A percentile compares a stretch with the other conserved stretches of the same genome.
Conservation (phyloP, 1,140 invertebrate species). For the Harpegnathos saltator region DNA sequence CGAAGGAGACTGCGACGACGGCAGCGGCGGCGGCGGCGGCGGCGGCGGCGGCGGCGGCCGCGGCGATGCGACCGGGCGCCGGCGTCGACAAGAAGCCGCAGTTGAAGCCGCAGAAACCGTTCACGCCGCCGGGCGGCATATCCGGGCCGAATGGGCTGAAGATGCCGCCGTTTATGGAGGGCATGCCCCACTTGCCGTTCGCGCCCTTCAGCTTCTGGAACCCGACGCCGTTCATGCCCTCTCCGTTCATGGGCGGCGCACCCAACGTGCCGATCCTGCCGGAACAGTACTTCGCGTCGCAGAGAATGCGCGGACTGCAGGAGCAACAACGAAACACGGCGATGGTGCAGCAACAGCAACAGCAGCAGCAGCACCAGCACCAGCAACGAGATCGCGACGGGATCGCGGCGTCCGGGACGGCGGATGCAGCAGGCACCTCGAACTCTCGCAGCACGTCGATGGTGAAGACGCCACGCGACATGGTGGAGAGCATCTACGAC, state of each 20-base stretch:
- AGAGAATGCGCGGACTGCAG: conserved; percentile 92
- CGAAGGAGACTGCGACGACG: conserved; percentile 82
- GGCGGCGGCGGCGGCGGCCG: conserved; percentile 83
- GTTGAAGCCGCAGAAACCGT: conserved; percentile 87
- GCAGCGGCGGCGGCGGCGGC: conserved; percentile 84
- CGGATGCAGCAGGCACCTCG: conserved; percentile 80
- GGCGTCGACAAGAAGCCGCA: conserved; percentile 87
- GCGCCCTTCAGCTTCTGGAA: conserved; percentile 87
- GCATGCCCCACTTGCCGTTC: conserved; percentile 87
- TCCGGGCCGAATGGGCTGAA: conserved; percentile 89
- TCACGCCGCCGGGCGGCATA: conserved; percentile 87
- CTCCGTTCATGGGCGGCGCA: conserved; percentile 85
- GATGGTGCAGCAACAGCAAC: conserved; percentile 63
- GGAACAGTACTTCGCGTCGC: conserved; percentile 91
- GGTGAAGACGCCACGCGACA: conserved; percentile 87
- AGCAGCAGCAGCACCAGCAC: conserved; percentile 73
- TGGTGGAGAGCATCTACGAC: conserved; percentile 88
- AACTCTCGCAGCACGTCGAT: conserved; percentile 79
- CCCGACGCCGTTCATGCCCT: conserved; percentile 89
- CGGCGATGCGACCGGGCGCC: conserved; percentile 76
- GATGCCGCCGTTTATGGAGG: conserved; percentile 87
- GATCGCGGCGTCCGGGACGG: conserved; percentile 75
- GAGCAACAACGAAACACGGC: conserved; percentile 87
- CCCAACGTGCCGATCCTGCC: conserved; percentile 86
- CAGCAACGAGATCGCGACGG: conserved; percentile 68